These are phyloP conservation scores for Caenorhabditis sulstoni DNA, from an alignment of 2,888 invertebrate species.

Conservation along the genomic window DNA sequence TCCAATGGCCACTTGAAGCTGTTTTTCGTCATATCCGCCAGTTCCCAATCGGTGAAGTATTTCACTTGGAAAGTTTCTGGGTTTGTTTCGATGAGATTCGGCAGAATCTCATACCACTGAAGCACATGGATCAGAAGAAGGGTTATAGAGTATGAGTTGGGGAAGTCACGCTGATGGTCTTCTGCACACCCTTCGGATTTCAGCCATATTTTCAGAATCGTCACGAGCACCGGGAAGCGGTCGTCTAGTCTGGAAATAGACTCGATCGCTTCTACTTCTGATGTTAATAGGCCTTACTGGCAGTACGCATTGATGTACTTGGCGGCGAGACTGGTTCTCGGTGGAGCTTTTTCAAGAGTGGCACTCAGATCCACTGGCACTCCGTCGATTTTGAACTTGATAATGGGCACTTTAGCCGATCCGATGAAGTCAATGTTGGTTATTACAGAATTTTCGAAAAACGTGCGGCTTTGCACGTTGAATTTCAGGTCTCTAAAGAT, in stretches of 20 bases:
- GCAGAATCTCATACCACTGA: constrained; percentile 29
- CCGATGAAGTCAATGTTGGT: constrained; percentile 6
- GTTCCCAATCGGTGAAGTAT: constrained; percentile 7
- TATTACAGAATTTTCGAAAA: neutral
- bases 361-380: constrained; percentile 22
- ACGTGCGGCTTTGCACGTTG: neutral
- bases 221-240: constrained; percentile 18
- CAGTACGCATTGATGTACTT: constrained; percentile 35
- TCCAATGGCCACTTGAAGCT: constrained; percentile 20
- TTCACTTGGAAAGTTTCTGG: constrained; percentile 3
- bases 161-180: constrained; percentile 9
- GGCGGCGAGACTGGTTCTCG: constrained; percentile 34
- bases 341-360: constrained; percentile 2
- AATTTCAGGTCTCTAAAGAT: constrained; percentile 14
- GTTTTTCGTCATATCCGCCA: neutral
- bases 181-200: constrained; percentile 15
- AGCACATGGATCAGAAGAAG: constrained; percentile 38
- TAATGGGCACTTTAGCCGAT: constrained; percentile 27
- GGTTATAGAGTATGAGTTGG: constrained; percentile 39
- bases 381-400: constrained; percentile 22
- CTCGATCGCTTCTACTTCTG: too few species aligned
- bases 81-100: constrained; percentile 24
- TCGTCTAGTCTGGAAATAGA: constrained; percentile 30
- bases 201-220: constrained; percentile 33
- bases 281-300: constrained; percentile 44